A percentile compares a stretch with the other conserved stretches of the same genome.
Evolutionary conservation across 92 coral and sea anemone genomes (phyloP).

Genomic region (Zoanthus sansibaricus): DNA sequence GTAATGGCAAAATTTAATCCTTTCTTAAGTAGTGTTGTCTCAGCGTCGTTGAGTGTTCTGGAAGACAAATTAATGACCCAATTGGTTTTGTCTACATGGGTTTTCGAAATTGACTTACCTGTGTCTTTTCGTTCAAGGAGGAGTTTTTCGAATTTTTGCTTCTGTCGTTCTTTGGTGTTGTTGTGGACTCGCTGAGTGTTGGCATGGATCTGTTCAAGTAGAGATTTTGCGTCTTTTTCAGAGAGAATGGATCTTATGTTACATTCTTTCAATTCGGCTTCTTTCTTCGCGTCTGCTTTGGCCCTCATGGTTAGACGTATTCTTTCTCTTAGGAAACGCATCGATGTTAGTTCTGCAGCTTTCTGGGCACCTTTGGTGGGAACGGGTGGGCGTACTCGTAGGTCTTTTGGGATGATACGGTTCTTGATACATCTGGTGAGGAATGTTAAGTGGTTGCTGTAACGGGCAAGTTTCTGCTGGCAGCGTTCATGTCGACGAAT

Average conservation of each 20-base stretch:
- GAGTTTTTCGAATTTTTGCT: neutral
- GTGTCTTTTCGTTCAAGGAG: neutral
- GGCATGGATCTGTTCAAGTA: neutral
- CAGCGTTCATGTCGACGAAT: no score
- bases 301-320: slow-evolving; percentile 34
- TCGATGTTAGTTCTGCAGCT: slow-evolving; percentile 26
- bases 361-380: slow-evolving; percentile 40
- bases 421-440: slow-evolving; percentile 45
- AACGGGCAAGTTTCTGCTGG: neutral
- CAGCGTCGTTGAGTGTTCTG: slow-evolving; percentile 30
- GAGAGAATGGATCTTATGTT: neutral
- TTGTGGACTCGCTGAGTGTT: neutral
- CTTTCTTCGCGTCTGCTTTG: neutral
- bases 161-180: neutral
- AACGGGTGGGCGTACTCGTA: slow-evolving; percentile 22
- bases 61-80: slow-evolving; percentile 50
- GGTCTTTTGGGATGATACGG: slow-evolving; percentile 34
- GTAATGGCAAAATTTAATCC: slow-evolving; percentile 49
- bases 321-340: slow-evolving; percentile 26
- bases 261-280: neutral
- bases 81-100: slow-evolving; percentile 31
- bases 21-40: neutral
- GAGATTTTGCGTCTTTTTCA: neutral
- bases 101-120: neutral
- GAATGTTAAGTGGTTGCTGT: slow-evolving; percentile 46